phyloP scores from a whole-genome alignment of 1,140 invertebrate species.

The Diorhabda carinulata region DNA sequence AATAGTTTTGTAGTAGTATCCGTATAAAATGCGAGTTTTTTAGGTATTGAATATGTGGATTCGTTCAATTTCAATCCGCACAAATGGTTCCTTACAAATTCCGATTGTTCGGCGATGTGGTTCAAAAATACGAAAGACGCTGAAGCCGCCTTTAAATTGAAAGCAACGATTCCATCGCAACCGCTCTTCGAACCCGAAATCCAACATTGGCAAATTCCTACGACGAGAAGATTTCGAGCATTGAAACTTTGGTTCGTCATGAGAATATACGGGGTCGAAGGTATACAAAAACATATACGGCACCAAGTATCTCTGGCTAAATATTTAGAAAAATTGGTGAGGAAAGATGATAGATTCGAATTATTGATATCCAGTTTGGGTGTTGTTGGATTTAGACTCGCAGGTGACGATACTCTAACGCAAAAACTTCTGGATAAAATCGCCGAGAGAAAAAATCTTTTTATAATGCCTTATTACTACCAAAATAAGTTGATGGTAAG shows the following conservation, averaged over 20 bases:
- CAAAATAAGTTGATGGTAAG: slow-evolving; percentile 69
- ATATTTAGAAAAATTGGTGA: slow-evolving; percentile 69
- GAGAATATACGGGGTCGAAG: slow-evolving; percentile 75
- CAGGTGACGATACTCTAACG: slow-evolving; percentile 69
- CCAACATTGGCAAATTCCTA: slow-evolving; percentile 90
- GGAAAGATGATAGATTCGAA: slow-evolving; percentile 73
- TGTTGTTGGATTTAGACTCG: slow-evolving; percentile 83
- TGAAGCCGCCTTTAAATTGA: slow-evolving; percentile 83
- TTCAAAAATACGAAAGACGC: slow-evolving; percentile 76
- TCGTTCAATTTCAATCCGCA: slow-evolving; percentile 91
- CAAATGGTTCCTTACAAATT: slow-evolving; percentile 89
- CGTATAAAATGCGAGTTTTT: background rate
- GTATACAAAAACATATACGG: slow-evolving; percentile 75
- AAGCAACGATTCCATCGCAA: slow-evolving; percentile 59
- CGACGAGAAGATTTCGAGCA: slow-evolving; percentile 85
- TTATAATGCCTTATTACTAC: slow-evolving; percentile 74
- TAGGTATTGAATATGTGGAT: slow-evolving; percentile 68
- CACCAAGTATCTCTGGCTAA: slow-evolving; percentile 71
- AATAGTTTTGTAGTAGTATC: too few species aligned
- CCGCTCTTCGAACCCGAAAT: slow-evolving; percentile 74
- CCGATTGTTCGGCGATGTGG: slow-evolving; percentile 88
- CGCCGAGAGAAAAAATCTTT: slow-evolving; percentile 74
- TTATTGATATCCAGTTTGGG: slow-evolving; percentile 62
- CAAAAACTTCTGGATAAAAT: slow-evolving; percentile 73
- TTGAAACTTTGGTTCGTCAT: slow-evolving; percentile 95